phyloP scores from a whole-genome alignment of 2,113 vertebrate species.

The Callopanchax toddi region DNA sequence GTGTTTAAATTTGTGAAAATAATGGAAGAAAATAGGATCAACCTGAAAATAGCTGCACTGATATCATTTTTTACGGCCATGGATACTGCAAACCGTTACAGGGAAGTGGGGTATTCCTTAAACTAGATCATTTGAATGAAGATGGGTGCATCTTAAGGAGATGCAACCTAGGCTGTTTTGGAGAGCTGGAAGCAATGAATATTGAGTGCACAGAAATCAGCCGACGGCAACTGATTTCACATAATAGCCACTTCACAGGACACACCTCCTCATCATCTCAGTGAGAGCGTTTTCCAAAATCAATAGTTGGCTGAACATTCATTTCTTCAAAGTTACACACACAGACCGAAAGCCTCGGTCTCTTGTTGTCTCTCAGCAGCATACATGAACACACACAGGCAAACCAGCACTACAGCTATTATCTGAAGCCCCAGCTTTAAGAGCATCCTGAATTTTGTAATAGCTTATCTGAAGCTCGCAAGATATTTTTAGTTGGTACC shows the following conservation, averaged over 20 bases:
- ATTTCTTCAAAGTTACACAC: slow-evolving; percentile 47
- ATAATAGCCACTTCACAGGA: slow-evolving; percentile 68
- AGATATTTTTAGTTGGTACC: slow-evolving; percentile 62
- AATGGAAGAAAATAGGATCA: too few relatives aligned
- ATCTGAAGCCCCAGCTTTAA: slow-evolving; percentile 21
- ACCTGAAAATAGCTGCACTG: background rate
- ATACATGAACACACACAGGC: slow-evolving; percentile 8
- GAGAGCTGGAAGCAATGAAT: slow-evolving; percentile 56
- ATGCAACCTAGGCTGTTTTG: slow-evolving; percentile 44
- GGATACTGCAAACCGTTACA: slow-evolving; percentile 14
- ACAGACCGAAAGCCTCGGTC: slow-evolving; percentile 27
- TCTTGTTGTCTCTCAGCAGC: slow-evolving; percentile 25
- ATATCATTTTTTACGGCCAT: background rate
- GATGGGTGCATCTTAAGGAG: slow-evolving; percentile 16
- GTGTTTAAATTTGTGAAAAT: too few relatives aligned
- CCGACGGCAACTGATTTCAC: slow-evolving; percentile 64
- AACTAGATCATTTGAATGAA: slow-evolving; percentile 24
- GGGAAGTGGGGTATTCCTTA: slow-evolving; percentile 1
- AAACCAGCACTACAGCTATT: slow-evolving; percentile 4
- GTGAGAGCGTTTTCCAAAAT: slow-evolving; percentile 74
- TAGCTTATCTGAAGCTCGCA: slow-evolving; percentile 47
- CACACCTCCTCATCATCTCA: slow-evolving; percentile 69
- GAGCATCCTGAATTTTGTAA: slow-evolving; percentile 32
- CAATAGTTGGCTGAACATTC: slow-evolving; percentile 72
- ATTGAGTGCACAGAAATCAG: slow-evolving; percentile 57